These are phyloP conservation scores for Brachionus koreanus DNA, from an alignment of 1,140 invertebrate genomes.

Conservation along the genomic window DNA sequence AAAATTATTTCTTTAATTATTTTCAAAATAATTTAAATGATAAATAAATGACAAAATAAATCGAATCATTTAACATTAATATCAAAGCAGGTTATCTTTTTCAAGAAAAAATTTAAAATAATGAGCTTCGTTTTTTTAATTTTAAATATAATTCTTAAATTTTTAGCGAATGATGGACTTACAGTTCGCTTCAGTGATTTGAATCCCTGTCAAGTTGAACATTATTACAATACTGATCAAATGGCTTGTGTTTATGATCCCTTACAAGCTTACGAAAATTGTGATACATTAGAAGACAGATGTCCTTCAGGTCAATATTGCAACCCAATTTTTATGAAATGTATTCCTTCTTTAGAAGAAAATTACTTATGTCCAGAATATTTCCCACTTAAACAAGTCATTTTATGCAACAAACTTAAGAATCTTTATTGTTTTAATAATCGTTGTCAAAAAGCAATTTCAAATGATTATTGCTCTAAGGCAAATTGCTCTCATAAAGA, in stretches of 20 bases:
- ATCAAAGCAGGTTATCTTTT: neutral
- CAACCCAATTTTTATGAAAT: neutral
- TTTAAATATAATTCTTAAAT: neutral
- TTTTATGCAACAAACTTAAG: neutral
- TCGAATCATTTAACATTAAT: too few relatives aligned
- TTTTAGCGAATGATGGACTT: neutral
- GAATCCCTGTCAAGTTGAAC: neutral
- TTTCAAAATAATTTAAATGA: too few relatives aligned
- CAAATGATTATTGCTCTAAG: neutral
- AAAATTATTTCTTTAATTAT: too few relatives aligned
- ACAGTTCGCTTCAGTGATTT: neutral
- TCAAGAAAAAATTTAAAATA: neutral
- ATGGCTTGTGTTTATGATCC: neutral
- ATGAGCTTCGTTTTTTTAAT: neutral
- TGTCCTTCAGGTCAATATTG: neutral
- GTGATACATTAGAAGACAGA: neutral
- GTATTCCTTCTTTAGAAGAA: neutral
- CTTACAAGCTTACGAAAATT: neutral
- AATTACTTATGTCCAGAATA: neutral
- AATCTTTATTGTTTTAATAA: conserved; percentile 13
- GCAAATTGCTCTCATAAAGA: neutral
- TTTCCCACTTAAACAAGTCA: neutral
- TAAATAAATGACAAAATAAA: neutral
- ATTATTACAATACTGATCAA: neutral
- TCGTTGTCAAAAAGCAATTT: neutral